Base-by-base conservation (phyloP, 23 tunicate species). In the Trididemnum clinides region DNA sequence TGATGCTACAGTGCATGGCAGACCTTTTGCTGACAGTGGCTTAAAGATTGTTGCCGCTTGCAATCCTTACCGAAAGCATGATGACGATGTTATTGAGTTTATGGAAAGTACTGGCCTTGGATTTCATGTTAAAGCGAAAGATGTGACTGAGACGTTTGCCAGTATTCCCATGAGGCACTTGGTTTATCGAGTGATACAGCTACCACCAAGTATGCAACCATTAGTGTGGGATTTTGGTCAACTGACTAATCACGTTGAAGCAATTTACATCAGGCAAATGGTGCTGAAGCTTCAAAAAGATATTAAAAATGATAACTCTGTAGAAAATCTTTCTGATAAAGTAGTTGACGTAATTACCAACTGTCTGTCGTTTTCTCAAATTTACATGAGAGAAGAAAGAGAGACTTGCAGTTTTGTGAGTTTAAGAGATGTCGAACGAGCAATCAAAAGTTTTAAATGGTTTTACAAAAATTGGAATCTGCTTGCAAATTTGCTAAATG, bases 171-270 rank as follows among this genome's bases (percentile, higher is more conserved):
- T 89, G 80, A 72, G 85, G 63, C 84, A 58, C 5, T 38, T 86
- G 34, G 90, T 86, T 12, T 86, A 86, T 57, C 50, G 90, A 21
- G 94, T 89, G n/a, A 88, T 89, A 0, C 35, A 85, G 0, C 81
- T 89, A 29, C 94, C 94, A 0, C 94, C 94, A 32, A 89, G 94
- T 33, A 89, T 89, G 94, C 81, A 84, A 33, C 94, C 94, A 33
- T 76, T 89, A 36, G 94, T 89, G 27, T 89, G 94, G 94, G 94
- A 89, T 50, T 89, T 89, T 66, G 94, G 94, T 54, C 94, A 89
- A 51, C 81, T 89, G 25, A 84, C 37, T 59, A 66, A 89, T 28
- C 80, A 89, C 12, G 71, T 89, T 33, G 94, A 89, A 66, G 75
- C 7, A 27, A 77, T 78, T 35, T 89, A 89, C 73, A 89, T 89